These are phyloP conservation scores for Drosophila histrio DNA, from an alignment of 2,888 invertebrate species.

Conservation along the genomic window DNA sequence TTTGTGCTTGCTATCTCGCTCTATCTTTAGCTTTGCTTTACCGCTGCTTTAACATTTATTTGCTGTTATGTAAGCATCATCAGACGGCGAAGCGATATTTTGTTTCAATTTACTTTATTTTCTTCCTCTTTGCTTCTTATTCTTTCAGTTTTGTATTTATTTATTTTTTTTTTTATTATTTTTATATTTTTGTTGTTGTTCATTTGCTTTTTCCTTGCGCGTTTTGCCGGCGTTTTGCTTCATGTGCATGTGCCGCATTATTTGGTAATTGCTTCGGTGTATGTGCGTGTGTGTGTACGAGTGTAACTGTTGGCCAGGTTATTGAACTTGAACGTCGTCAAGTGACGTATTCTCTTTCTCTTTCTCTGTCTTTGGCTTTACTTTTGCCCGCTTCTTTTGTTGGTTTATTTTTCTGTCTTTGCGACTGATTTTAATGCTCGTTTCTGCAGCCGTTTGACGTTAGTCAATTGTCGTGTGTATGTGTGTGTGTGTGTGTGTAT, in stretches of 20 bases:
- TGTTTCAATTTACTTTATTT: conserved; percentile 67
- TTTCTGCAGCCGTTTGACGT: conserved; percentile 59
- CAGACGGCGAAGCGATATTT: conserved; percentile 54
- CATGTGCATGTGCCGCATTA: conserved; percentile 76
- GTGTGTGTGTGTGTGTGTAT: conserved; percentile 7
- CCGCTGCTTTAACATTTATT: conserved; percentile 77
- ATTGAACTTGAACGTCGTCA: conserved; percentile 78
- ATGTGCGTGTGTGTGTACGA: conserved; percentile 31
- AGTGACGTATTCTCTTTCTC: conserved; percentile 64
- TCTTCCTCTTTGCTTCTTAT: conserved; percentile 30
- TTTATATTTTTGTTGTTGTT: conserved; percentile 32
- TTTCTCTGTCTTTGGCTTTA: conserved; percentile 2
- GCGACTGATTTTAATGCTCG: conserved; percentile 57
- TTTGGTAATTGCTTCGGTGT: conserved; percentile 71
- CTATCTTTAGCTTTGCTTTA: conserved; percentile 58
- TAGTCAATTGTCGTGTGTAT: conserved; percentile 60
- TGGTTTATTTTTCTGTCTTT: conserved; percentile 43
- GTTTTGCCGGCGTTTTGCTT: conserved; percentile 69
- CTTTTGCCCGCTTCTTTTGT: conserved; percentile 40
- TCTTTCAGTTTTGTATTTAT: conserved; percentile 14
- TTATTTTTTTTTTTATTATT: conserved; percentile 25
- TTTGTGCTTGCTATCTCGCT: conserved; percentile 24
- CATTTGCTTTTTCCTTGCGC: conserved; percentile 32
- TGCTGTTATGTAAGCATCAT: conserved; percentile 77
- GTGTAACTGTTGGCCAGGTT: conserved; percentile 75